Base-by-base conservation (phyloP, 2,888 invertebrate genomes). In the Siphlonurus alternatus region DNA sequence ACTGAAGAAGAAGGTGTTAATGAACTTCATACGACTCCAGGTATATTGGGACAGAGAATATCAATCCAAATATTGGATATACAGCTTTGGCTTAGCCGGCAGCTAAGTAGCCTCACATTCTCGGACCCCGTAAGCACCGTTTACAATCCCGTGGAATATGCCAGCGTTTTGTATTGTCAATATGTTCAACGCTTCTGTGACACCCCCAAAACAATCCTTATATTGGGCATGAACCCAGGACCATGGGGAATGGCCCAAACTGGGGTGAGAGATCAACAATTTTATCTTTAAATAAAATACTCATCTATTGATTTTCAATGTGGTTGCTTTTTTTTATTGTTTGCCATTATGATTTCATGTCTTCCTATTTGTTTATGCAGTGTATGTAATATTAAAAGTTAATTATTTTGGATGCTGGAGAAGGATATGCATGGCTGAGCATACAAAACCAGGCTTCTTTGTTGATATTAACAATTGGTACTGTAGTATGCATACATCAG, bases 241-340 rank as follows among this genome's bases (percentile, higher is more conserved):
- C 93, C 94, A 0, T 93, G 88, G 86, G 95, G 95, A 67, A 95
- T 95, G 95, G 88, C 88, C 25, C 95, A 96, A 76, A 95, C 90
- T 69, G 94, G 94, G 70, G 90, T 90, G 79, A 79, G 81, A 56
- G n/a, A 51, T n/a, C n/a, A n/a, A n/a, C n/a, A n/a, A n/a, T n/a
- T n/a, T n/a, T 22, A 23, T 61, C n/a, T 20, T 23, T 25, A 61
- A 25, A 53, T 23, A 64, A 53, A 61, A 22, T 51, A 61, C 22
- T 25, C 53, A 56, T 23, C 20, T 61, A 51, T 54, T 61, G 2
- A 23, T 18, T 7, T 54, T 56, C 54, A 18, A 63, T 20, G 3
- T 20, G 18, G 2, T 63, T 64, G 61, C 64, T 64, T 61, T 64
- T 63, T 38, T 23, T 63, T 19, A 20, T 53, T 18, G 53, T 51